These are phyloP conservation scores for Discoglossus pictus DNA, from an alignment of 2,797 vertebrate genomes.

Conservation along the genomic window DNA sequence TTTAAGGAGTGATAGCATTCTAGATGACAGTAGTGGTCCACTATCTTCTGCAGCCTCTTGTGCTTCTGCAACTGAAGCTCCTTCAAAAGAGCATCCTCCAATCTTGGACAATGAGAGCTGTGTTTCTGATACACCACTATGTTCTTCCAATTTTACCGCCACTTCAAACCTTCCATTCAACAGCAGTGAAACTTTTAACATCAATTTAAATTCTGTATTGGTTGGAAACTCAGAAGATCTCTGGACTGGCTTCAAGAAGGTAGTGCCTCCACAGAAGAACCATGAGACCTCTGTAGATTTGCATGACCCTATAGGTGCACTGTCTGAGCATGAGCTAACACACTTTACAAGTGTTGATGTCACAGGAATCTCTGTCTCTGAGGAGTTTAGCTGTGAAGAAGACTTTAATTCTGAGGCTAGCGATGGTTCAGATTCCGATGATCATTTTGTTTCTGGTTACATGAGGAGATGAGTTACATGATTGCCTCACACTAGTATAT, in stretches of 20 bases:
- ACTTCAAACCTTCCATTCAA: background rate
- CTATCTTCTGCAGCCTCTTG: background rate
- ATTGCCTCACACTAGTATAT: too few species aligned
- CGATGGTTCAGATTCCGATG: slow-evolving; percentile 48
- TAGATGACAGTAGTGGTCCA: background rate
- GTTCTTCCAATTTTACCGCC: background rate
- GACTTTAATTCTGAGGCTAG: slow-evolving; percentile 47
- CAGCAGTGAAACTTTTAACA: slow-evolving; percentile 55
- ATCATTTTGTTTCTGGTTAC: slow-evolving; percentile 52
- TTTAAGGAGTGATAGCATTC: too few species aligned
- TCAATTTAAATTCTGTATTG: slow-evolving; percentile 62
- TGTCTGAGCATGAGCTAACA: slow-evolving; percentile 2
- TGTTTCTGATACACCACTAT: background rate
- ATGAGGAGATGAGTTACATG: slow-evolving; percentile 68
- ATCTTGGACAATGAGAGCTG: background rate
- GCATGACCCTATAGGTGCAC: too few species aligned
- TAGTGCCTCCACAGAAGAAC: background rate
- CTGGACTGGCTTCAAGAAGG: background rate
- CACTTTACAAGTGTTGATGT: background rate
- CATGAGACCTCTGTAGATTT: too few species aligned
- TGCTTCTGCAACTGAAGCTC: background rate
- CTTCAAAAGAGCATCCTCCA: accelerated
- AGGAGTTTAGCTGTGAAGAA: slow-evolving; percentile 10
- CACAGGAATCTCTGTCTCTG: background rate
- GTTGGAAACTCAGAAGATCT: slow-evolving; percentile 53